Conservation (phyloP, 2,113 vertebrate genomes). For the Phylloscopus whistleri region DNA sequence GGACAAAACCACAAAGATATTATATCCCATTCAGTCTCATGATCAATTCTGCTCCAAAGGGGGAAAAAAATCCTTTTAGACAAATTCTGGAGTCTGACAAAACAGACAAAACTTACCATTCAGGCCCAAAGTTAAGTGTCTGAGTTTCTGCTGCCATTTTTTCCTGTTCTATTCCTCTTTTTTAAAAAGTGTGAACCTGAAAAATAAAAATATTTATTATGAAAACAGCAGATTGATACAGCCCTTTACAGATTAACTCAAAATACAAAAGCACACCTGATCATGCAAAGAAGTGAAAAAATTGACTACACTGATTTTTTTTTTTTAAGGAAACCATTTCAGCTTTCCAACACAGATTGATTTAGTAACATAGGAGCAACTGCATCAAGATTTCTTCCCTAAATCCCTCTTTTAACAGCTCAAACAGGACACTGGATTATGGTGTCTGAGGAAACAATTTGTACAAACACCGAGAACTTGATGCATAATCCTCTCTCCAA, state of each 20-base stretch:
- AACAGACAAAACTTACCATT: slow-evolving; percentile 85
- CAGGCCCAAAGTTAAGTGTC: slow-evolving; percentile 99
- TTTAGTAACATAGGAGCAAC: neutral
- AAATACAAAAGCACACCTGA: neutral
- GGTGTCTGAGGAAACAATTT: neutral
- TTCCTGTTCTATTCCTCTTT: slow-evolving; percentile 73
- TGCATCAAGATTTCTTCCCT: neutral
- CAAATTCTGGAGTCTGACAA: neutral
- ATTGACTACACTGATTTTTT: accelerated
- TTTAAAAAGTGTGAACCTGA: slow-evolving; percentile 75
- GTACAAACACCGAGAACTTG: neutral
- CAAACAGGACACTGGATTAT: neutral
- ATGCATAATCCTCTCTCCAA: slow-evolving; percentile 12
- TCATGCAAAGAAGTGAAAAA: neutral
- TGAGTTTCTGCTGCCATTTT: slow-evolving; percentile 97
- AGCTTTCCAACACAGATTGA: neutral
- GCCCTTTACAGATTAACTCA: neutral
- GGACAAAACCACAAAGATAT: neutral
- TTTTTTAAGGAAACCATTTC: neutral
- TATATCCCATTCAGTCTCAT: neutral
- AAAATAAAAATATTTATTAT: slow-evolving; percentile 38
- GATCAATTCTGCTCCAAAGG: neutral
- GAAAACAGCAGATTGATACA: neutral
- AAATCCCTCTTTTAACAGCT: neutral
- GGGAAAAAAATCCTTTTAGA: neutral